Conservation (phyloP, 2,888 invertebrate genomes). For the Microplitis deprimator region DNA sequence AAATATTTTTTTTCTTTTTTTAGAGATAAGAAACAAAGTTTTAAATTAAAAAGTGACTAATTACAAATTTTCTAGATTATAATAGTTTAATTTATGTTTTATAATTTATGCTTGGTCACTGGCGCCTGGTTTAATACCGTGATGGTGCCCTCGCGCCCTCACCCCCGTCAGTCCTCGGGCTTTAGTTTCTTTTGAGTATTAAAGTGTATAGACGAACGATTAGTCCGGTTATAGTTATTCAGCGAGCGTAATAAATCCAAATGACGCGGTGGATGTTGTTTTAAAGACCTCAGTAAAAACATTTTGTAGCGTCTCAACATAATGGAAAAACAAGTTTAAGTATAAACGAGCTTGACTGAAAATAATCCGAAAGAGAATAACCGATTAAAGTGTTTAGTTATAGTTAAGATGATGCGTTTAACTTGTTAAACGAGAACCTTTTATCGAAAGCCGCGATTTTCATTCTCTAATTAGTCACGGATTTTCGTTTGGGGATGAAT, state of each 20-base stretch:
- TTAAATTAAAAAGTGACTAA: background rate
- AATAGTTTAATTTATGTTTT: background rate
- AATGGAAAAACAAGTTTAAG: slow-evolving; percentile 27
- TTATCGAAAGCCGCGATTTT: slow-evolving; percentile 67
- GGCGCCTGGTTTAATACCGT: slow-evolving; percentile 45
- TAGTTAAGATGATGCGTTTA: slow-evolving; percentile 58
- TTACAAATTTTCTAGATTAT: background rate
- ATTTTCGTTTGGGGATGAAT: slow-evolving; percentile 50
- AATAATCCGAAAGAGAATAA: background rate
- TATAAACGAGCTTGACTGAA: slow-evolving; percentile 23
- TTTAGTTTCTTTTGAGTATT: background rate
- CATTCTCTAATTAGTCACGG: slow-evolving; percentile 68
- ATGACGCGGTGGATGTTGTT: slow-evolving; percentile 50
- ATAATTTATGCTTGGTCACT: slow-evolving; percentile 51
- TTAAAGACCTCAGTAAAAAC: background rate
- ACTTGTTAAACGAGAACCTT: slow-evolving; percentile 67
- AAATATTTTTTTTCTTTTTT: background rate
- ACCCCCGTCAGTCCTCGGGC: background rate
- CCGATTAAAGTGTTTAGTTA: slow-evolving; percentile 34
- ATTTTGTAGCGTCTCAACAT: background rate
- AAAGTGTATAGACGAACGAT: slow-evolving; percentile 26
- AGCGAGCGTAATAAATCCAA: slow-evolving; percentile 55
- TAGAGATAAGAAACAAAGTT: background rate
- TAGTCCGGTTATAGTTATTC: slow-evolving; percentile 34
- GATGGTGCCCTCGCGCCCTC: background rate